These are phyloP conservation scores for Otocyon megalotis DNA, from an alignment of 2,113 vertebrate species.

Conservation along the genomic window DNA sequence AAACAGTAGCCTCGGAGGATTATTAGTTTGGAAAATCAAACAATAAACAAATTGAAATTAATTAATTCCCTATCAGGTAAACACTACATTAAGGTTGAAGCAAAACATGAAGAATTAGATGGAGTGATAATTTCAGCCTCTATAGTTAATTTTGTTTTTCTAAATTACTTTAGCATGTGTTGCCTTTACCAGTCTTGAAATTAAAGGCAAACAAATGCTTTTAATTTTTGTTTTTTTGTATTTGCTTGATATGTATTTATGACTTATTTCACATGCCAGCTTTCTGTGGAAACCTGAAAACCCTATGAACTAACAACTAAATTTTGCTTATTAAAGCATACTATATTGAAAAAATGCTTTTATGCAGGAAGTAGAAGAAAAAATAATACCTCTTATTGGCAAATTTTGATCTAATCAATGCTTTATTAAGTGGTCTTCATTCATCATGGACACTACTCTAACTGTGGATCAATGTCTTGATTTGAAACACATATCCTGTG, in stretches of 20 bases:
- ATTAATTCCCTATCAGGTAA: not conserved
- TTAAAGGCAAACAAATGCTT: not conserved
- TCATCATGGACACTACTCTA: not conserved
- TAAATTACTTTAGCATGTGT: not conserved
- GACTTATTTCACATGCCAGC: not conserved
- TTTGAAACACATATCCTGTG: not conserved
- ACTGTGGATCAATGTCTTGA: not conserved
- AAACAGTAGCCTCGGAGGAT: not conserved
- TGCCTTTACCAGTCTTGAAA: not conserved
- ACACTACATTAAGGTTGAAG: not conserved
- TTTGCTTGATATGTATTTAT: not conserved
- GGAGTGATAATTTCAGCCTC: not conserved
- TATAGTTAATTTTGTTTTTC: not conserved
- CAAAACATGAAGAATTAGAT: not conserved
- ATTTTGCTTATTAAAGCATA: not conserved
- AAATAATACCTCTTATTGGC: not conserved
- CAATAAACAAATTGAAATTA: not conserved
- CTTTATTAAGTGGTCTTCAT: not conserved
- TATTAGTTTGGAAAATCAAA: constrained; percentile 29
- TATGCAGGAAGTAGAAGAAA: not conserved
- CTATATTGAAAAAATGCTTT: not conserved
- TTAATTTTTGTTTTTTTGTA: not conserved
- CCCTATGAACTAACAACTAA: not conserved
- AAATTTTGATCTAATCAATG: not conserved
- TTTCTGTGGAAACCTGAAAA: not conserved